phyloP scores from a whole-genome alignment of 2,797 vertebrate genomes.

The Trachops cirrhosus region DNA sequence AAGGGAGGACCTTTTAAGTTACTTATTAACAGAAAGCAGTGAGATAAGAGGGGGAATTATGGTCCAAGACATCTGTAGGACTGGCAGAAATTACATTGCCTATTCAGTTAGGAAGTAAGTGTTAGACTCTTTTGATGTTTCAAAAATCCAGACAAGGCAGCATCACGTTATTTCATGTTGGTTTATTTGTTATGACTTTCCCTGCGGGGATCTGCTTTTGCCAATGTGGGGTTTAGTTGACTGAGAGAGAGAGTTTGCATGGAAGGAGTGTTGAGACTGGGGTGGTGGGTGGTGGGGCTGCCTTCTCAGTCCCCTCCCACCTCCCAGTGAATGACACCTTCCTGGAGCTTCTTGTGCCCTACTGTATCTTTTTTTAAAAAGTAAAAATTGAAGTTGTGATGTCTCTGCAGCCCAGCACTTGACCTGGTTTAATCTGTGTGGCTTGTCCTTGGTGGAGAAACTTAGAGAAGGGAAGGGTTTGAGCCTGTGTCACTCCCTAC shows the following conservation, averaged over 20 bases:
- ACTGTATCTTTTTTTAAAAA: not conserved
- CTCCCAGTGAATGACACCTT: not conserved
- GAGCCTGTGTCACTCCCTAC: not conserved
- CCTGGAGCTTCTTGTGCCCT: not conserved
- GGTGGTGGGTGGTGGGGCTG: not conserved
- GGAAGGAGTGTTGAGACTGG: not conserved
- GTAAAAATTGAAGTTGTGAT: not conserved
- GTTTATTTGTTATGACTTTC: not conserved
- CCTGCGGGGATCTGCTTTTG: not conserved
- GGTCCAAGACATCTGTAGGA: not conserved
- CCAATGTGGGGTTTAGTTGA: not conserved
- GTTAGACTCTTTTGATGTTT: not conserved
- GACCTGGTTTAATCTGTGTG: not conserved
- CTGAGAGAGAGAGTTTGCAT: not conserved
- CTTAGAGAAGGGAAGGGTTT: not conserved
- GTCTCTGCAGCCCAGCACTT: not conserved
- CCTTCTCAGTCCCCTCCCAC: not conserved
- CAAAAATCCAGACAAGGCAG: not conserved
- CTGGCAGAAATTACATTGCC: not conserved
- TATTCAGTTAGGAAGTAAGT: conserved; percentile 8
- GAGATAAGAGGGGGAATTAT: conserved; percentile 32
- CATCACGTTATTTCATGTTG: not conserved
- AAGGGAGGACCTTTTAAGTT: conserved; percentile 19
- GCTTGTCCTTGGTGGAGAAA: not conserved
- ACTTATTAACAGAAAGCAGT: conserved; percentile 1